A percentile compares a stretch with the other conserved stretches of the same genome.
Evolutionary conservation across 2,888 invertebrate genomes (phyloP).

Genomic region (Selenia dentaria): DNA sequence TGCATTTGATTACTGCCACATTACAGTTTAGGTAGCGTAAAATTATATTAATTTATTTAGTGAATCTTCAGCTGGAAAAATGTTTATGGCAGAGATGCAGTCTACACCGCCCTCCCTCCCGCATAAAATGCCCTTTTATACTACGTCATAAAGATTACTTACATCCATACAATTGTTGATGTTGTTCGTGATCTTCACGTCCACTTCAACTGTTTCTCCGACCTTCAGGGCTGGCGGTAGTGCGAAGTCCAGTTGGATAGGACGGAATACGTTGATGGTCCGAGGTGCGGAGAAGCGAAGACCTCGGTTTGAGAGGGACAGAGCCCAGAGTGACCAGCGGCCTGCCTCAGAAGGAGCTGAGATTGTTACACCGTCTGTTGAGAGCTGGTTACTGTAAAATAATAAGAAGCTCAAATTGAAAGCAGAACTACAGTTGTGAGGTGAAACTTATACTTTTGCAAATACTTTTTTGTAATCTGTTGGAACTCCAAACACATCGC

Average conservation of each 20-base stretch:
- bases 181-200: constrained; percentile 88
- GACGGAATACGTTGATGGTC: constrained; percentile 85
- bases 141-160: constrained; percentile 72
- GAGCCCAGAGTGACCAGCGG: constrained; percentile 87
- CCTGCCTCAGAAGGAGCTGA: constrained; percentile 86
- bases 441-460: no score
- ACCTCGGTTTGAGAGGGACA: constrained; percentile 81
- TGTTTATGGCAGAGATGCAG: no score
- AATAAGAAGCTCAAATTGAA: no score
- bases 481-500: no score
- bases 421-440: no score
- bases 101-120: no score
- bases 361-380: constrained; percentile 84
- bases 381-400: constrained; percentile 78
- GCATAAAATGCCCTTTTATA: no score
- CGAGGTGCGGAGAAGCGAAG: constrained; percentile 84
- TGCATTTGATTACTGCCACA: no score
- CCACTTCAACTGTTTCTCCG: constrained; percentile 87
- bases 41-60: no score
- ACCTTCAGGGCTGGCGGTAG: constrained; percentile 85
- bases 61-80: no score
- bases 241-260: constrained; percentile 86
- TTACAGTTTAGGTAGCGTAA: no score
- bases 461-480: no score
- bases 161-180: constrained; percentile 89